Conservation (phyloP, 2,888 invertebrate species). For the Gisinianus flammeolus region DNA sequence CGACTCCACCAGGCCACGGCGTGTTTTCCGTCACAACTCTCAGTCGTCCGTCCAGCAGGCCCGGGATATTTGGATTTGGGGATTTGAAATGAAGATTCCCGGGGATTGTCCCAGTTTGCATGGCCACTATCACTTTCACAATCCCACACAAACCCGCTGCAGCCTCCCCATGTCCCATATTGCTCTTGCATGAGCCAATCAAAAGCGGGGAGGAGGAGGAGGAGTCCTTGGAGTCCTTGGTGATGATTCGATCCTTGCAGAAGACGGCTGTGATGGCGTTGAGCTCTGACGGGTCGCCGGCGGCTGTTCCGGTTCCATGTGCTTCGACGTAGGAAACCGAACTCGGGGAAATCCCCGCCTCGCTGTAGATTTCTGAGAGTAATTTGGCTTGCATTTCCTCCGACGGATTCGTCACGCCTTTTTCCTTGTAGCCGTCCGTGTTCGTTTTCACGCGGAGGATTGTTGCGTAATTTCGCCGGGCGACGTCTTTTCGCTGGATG, state of each 20-base stretch:
- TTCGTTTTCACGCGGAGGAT: slow-evolving; percentile 86
- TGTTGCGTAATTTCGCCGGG: slow-evolving; percentile 83
- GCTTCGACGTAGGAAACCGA: slow-evolving; percentile 82
- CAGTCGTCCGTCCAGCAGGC: neutral
- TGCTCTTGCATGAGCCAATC: slow-evolving; percentile 95
- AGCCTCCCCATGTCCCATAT: slow-evolving; percentile 91
- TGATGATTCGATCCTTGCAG: slow-evolving; percentile 62
- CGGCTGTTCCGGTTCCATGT: slow-evolving; percentile 78
- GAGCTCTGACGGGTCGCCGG: neutral
- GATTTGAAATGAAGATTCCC: no score
- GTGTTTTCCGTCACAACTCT: slow-evolving; percentile 65
- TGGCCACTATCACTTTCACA: slow-evolving; percentile 50
- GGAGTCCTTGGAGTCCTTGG: neutral
- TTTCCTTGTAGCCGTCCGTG: no score
- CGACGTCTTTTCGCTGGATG: slow-evolving; percentile 77
- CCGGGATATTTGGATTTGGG: no score
- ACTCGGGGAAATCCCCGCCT: slow-evolving; percentile 73
- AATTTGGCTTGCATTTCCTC: slow-evolving; percentile 61
- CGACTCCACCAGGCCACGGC: neutral
- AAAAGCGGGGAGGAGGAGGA: no score
- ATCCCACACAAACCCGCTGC: slow-evolving; percentile 68
- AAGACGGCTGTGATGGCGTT: neutral
- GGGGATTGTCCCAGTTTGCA: neutral
- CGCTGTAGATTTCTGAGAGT: slow-evolving; percentile 72
- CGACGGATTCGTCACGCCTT: no score